Evolutionary conservation across 2,888 invertebrate species (phyloP).

Genomic region (Nephrotoma flavescens): DNA sequence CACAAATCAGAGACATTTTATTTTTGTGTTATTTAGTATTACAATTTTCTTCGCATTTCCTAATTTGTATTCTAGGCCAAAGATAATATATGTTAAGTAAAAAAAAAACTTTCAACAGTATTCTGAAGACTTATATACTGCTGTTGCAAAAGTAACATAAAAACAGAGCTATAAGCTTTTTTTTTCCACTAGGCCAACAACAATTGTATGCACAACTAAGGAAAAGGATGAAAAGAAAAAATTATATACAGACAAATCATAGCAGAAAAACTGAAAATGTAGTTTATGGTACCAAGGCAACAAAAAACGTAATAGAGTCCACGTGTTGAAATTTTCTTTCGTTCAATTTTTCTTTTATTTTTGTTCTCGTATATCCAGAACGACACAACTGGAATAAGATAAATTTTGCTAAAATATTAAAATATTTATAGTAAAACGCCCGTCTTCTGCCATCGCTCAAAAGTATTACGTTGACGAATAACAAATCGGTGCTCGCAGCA

Average conservation of each 20-base stretch:
- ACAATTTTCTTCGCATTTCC: background rate
- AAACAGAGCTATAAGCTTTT: background rate
- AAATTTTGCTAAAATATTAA: background rate
- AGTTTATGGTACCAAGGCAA: background rate
- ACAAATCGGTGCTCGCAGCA: background rate
- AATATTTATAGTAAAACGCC: background rate
- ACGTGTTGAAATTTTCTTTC: background rate
- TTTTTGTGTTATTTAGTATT: background rate
- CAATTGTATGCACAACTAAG: background rate
- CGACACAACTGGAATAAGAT: background rate
- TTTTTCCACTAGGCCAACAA: background rate
- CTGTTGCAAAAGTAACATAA: background rate
- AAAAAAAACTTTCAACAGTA: background rate
- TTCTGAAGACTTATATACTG: background rate
- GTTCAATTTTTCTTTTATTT: background rate
- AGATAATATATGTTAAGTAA: background rate
- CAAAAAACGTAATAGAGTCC: background rate
- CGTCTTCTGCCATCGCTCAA: background rate
- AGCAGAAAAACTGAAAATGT: background rate
- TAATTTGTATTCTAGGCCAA: background rate
- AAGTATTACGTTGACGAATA: background rate
- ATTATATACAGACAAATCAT: background rate
- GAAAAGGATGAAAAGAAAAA: background rate
- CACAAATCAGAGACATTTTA: background rate
- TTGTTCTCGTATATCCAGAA: background rate